Percentiles rank a stretch among this genome's conserved stretches.
phyloP scores from a whole-genome alignment of 2,888 invertebrate genomes.

The Peribatodes rhomboidaria region DNA sequence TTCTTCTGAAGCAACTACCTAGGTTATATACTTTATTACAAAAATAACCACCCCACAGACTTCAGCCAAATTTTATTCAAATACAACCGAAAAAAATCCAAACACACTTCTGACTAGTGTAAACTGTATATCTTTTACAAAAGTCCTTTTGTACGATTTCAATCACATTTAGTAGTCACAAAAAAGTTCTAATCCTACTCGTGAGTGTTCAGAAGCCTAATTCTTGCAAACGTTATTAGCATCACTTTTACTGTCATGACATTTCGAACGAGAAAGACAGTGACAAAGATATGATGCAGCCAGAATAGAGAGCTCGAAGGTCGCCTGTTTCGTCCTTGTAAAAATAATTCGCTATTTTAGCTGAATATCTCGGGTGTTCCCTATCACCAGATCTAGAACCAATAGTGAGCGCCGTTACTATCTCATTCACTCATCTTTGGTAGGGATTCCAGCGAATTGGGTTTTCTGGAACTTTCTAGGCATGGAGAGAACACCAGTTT shows the following conservation, averaged over 20 bases:
- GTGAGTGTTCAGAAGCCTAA: not conserved
- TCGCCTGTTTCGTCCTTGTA: too few species aligned
- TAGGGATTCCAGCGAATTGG: conserved; percentile 33
- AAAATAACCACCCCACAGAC: not conserved
- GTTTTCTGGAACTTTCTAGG: not conserved
- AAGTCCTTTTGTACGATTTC: not conserved
- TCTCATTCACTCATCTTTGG: conserved; percentile 54
- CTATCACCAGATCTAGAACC: conserved; percentile 45
- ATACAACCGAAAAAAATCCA: too few species aligned
- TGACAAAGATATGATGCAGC: too few species aligned
- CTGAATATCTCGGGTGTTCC: conserved; percentile 35
- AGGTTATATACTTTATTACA: not conserved
- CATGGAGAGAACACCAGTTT: not conserved
- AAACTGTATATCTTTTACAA: not conserved
- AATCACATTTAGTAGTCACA: conserved; percentile 6
- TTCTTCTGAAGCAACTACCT: too few species aligned
- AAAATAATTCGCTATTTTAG: conserved; percentile 35
- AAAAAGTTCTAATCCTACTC: not conserved
- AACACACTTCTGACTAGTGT: not conserved
- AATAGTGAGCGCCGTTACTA: conserved; percentile 39
- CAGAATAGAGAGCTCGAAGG: too few species aligned
- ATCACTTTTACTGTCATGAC: too few species aligned
- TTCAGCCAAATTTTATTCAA: too few species aligned
- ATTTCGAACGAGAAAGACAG: too few species aligned
- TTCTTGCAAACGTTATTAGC: conserved; percentile 28